Percentiles rank a stretch among this genome's conserved stretches.
Conservation (phyloP, 2,113 vertebrate species). For the Sphaerodactylus townsendi region DNA sequence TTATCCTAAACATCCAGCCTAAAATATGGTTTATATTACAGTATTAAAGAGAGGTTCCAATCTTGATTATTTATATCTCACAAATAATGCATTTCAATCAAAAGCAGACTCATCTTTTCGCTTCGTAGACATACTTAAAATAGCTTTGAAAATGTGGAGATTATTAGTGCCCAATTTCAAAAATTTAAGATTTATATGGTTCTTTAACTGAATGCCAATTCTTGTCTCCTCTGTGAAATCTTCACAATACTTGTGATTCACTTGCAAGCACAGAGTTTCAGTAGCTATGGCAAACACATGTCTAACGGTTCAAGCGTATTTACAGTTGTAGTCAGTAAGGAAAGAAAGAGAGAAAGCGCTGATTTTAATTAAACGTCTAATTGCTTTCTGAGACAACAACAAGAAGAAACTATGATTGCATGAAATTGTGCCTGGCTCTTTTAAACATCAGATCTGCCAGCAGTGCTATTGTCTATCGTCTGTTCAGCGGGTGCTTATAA, state of each 20-base stretch:
- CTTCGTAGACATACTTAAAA: slow-evolving; percentile 73
- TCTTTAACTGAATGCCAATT: slow-evolving; percentile 66
- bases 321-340: slow-evolving; percentile 64
- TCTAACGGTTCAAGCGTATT: slow-evolving; percentile 67
- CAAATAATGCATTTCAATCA: slow-evolving; percentile 73
- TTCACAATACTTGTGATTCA: slow-evolving; percentile 63
- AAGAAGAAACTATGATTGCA: slow-evolving; percentile 46
- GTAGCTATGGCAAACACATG: slow-evolving; percentile 62
- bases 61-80: slow-evolving; percentile 64
- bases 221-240: slow-evolving; percentile 62
- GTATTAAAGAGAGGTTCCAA: slow-evolving; percentile 62
- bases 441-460: slow-evolving; percentile 56
- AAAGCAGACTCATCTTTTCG: not conserved
- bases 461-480: slow-evolving; percentile 45
- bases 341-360: slow-evolving; percentile 35
- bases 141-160: slow-evolving; percentile 73
- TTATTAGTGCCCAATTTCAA: slow-evolving; percentile 78
- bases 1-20: slow-evolving; percentile 62
- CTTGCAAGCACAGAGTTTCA: slow-evolving; percentile 44
- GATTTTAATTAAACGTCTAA: slow-evolving; percentile 71
- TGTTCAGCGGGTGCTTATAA: slow-evolving; percentile 40
- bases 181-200: slow-evolving; percentile 72
- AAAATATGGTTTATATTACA: slow-evolving; percentile 75
- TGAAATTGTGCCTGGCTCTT: slow-evolving; percentile 56
- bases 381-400: slow-evolving; percentile 67